A percentile compares a stretch with the other conserved stretches of the same genome.
phyloP scores from a whole-genome alignment of 2,888 invertebrate genomes.

The Drosophila merina region DNA sequence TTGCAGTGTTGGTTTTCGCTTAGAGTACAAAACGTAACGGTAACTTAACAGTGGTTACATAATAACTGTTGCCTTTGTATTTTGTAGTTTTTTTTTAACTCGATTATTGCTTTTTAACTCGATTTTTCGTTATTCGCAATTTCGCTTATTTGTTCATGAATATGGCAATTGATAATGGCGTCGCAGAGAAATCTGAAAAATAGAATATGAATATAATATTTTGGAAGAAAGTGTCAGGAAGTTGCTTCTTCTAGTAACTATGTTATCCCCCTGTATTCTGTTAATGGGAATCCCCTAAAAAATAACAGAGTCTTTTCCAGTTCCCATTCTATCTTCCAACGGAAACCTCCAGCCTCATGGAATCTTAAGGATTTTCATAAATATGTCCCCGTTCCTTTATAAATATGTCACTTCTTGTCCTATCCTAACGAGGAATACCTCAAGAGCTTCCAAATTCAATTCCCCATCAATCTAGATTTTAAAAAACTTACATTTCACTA shows the following conservation, averaged over 20 bases:
- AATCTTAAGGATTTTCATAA: too few relatives aligned
- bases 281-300: too few relatives aligned
- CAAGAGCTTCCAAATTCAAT: too few relatives aligned
- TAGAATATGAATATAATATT: neutral
- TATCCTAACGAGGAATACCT: too few relatives aligned
- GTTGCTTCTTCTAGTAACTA: too few relatives aligned
- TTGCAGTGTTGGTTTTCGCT: slow-evolving; percentile 68
- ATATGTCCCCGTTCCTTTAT: too few relatives aligned
- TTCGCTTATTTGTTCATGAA: slow-evolving; percentile 67
- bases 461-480: neutral
- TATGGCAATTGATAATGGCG: slow-evolving; percentile 67
- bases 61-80: slow-evolving; percentile 66
- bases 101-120: slow-evolving; percentile 17
- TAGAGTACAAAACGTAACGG: slow-evolving; percentile 75
- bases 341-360: too few relatives aligned
- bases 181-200: slow-evolving; percentile 50
- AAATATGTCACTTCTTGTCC: too few relatives aligned
- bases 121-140: slow-evolving; percentile 43
- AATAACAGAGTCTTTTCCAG: too few relatives aligned
- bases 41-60: slow-evolving; percentile 73
- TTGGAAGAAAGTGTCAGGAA: neutral
- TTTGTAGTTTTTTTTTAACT: slow-evolving; percentile 21
- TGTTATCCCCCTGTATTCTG: too few relatives aligned
- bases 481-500: slow-evolving; percentile 15
- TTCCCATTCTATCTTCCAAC: too few relatives aligned